These are phyloP conservation scores for Palaemon carinicauda DNA, from an alignment of 1,140 invertebrate genomes.

Conservation along the genomic window DNA sequence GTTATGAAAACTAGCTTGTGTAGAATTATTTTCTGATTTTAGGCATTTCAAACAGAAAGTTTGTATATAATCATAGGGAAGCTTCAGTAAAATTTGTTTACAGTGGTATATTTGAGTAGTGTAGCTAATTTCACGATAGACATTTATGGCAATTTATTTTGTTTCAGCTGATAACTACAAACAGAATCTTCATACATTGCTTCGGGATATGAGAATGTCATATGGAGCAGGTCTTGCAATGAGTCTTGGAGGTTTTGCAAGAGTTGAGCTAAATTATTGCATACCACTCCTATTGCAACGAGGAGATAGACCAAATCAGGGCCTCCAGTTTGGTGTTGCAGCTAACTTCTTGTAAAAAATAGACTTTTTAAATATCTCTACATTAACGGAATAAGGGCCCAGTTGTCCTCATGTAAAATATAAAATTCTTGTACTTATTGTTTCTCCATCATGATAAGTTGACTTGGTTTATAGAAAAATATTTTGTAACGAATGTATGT, in stretches of 20 bases:
- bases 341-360: constrained; percentile 71
- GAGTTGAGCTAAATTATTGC: constrained; percentile 88
- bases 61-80: no score
- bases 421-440: no score
- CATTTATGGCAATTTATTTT: constrained; percentile 42
- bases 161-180: constrained; percentile 62
- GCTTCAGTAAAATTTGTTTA: no score
- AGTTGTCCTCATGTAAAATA: no score
- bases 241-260: constrained; percentile 77
- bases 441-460: no score
- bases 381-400: no score
- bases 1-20: no score
- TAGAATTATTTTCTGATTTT: no score
- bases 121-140: background rate
- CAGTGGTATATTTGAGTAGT: background rate
- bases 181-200: constrained; percentile 61
- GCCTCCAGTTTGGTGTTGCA: constrained; percentile 78
- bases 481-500: no score
- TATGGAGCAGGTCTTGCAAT: constrained; percentile 81
- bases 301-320: constrained; percentile 69
- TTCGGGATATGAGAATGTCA: constrained; percentile 68
- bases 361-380: no score
- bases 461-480: no score
- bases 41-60: no score
- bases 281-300: constrained; percentile 71